Evolutionary conservation across 2,888 invertebrate genomes (phyloP), one percentile per base, ranked within the genome.

Genomic region (Acleris literana): DNA sequence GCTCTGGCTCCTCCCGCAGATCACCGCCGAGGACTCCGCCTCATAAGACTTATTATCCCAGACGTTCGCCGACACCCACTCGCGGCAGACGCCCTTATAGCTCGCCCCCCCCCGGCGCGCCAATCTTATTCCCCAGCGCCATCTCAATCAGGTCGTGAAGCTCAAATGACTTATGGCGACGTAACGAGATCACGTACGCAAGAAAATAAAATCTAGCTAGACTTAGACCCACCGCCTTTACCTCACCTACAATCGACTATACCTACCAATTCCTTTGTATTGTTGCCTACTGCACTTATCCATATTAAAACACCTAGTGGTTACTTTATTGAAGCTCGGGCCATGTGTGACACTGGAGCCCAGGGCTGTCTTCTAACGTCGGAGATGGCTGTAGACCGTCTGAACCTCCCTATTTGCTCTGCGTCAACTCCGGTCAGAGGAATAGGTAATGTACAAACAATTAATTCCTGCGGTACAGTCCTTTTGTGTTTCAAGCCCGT

Each of bases 251-350:
- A 5, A n/a, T n/a, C 48, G n/a, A 3, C 17, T 6, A 17, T 48
- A n/a, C 9, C 18, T 3, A 9, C 18, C 18, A 48, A 48, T 48
- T n/a, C 48, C 1, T n/a, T 48, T 17, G 48, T 48, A n/a, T n/a
- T 48, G 48, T 18, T 48, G 7, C 48, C 48, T n/a, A 48, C 48
- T 16, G 49, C 49, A 4, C 13, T 49, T 18, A 58, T 49, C 17
- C 48, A 49, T 17, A 13, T 58, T 7, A 20, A 25, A 16, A 25
- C 58, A 16, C 6, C 48, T 17, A 25, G 29, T 1, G 58, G 43
- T 16, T 49, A 49, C 13, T 58, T 49, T 49, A 25, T 48, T n/a
- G 48, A 48, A 18, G 48, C 48, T 9, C 48, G 48, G 9, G 48
- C 48, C n/a, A 9, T 48, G 1, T 48, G 48, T 48, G 22, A 22